Base-by-base conservation (phyloP, 2,113 vertebrate genomes). In the Protomyctophum bolini region DNA sequence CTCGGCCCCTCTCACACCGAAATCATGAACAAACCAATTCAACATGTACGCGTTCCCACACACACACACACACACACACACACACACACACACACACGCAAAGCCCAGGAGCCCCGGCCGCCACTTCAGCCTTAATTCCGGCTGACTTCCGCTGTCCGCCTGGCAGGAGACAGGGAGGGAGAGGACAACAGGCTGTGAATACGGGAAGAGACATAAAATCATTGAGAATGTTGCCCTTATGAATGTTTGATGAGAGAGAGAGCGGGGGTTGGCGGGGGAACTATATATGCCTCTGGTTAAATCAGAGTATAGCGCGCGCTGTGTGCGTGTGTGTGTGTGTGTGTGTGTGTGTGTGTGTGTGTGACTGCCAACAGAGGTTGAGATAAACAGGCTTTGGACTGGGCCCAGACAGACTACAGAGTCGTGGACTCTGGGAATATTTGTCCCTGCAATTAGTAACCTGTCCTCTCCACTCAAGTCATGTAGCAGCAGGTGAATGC, bases 121-220 rank as follows among this genome's bases (percentile, higher is more conserved):
- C 88, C 94, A 93, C 93, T 86, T 95, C 94, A 92, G 94, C 91
- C 92, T 89, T 94, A 96, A 96, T 95, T 96, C 93, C 91, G 91
- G 90, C 87, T 95, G 95, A 96, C 95, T 96, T 93, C 92, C 92
- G 91, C 89, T 95, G 94, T 94, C 94, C 94, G 94, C 93, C 92
- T 94, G 91, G 94, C 82, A 94, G 93, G 87, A 94, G 93, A 93
- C 81, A 76, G 80, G 89, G 93, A 93, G 94, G 94, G 94, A 95
- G 92, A 94, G 94, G 95, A 97, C 95, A 97, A 96, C 94, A 96
- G 93, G 94, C 94, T 94, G 95, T 95, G 96, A 95, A 95, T 96
- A 97, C 94, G 90, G 94, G 94, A 95, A 95, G 93, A 97, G 96
- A 97, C 96, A 97, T 96, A 96, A 98, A 98, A 97, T 97, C 96